These are phyloP conservation scores for Mesaphorura yosii DNA, from an alignment of 1,140 invertebrate genomes.

Conservation along the genomic window DNA sequence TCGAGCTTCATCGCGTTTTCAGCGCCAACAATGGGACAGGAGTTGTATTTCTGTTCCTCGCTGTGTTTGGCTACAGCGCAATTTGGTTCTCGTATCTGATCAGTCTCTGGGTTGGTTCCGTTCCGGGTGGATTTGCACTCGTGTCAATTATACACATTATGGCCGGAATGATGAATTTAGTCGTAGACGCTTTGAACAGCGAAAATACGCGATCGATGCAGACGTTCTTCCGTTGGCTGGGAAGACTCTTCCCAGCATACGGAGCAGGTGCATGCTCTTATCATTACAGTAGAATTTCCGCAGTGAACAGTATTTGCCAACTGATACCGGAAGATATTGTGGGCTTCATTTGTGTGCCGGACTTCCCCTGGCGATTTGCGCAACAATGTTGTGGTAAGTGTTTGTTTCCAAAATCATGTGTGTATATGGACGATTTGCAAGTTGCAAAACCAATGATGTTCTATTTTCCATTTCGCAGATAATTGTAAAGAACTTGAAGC, in stretches of 20 bases:
- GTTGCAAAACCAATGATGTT: too few species aligned
- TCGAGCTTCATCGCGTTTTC: slow-evolving; percentile 34
- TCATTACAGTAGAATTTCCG: background rate
- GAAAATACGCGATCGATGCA: background rate
- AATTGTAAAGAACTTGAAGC: too few species aligned
- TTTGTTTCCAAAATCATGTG: too few species aligned
- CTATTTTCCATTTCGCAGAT: too few species aligned
- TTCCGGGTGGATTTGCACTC: slow-evolving; percentile 13
- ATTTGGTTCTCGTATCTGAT: slow-evolving; percentile 14
- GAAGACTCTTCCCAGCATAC: slow-evolving; percentile 15
- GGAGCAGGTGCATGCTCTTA: background rate
- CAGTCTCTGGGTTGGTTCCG: slow-evolving; percentile 1
- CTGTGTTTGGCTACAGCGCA: slow-evolving; percentile 3
- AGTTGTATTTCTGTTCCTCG: slow-evolving; percentile 8
- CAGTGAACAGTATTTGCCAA: background rate
- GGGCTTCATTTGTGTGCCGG: background rate
- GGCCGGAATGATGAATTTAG: too few species aligned
- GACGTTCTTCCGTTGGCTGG: background rate
- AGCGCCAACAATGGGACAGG: background rate
- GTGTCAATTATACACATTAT: slow-evolving; percentile 6
- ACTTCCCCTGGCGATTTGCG: too few species aligned
- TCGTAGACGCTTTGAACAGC: background rate
- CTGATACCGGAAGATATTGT: background rate
- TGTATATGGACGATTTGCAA: too few species aligned
- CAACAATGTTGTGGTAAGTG: too few species aligned